phyloP scores from a whole-genome alignment of 2,888 invertebrate genomes.

The Eupithecia subfuscata region DNA sequence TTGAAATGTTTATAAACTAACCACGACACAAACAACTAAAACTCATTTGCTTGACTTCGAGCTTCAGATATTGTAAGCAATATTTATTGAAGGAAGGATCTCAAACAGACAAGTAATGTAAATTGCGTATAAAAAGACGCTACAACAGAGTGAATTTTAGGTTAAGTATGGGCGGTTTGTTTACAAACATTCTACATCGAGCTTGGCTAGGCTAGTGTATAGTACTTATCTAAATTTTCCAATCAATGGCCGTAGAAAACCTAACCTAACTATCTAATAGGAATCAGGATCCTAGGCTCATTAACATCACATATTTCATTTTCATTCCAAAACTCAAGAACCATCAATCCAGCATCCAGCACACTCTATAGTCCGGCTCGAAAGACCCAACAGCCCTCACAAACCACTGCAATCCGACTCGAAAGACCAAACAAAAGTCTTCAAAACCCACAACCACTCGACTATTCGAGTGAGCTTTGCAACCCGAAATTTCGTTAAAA shows the following conservation, averaged over 20 bases:
- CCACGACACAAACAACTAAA: too few relatives aligned
- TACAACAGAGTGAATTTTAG: too few relatives aligned
- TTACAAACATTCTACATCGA: too few relatives aligned
- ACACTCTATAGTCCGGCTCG: constrained; percentile 11
- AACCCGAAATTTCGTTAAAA: constrained; percentile 31
- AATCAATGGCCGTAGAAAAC: not conserved
- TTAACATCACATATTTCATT: not conserved
- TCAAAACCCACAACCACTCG: constrained; percentile 33
- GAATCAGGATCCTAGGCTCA: not conserved
- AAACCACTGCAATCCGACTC: constrained; percentile 32
- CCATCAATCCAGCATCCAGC: not conserved
- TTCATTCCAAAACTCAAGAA: not conserved
- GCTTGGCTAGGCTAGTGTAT: too few relatives aligned
- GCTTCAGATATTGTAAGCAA: too few relatives aligned
- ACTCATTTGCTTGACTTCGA: too few relatives aligned
- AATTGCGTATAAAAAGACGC: too few relatives aligned
- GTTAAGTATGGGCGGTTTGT: too few relatives aligned
- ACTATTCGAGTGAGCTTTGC: constrained; percentile 33
- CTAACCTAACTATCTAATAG: not conserved
- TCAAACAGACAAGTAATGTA: too few relatives aligned
- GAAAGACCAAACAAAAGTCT: constrained; percentile 41
- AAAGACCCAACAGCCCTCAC: constrained; percentile 41
- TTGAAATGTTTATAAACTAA: too few relatives aligned
- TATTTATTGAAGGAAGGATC: too few relatives aligned
- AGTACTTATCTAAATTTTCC: not conserved